Evolutionary conservation across 2,888 invertebrate species (phyloP).

Genomic region (Zootermopsis nevadensis): DNA sequence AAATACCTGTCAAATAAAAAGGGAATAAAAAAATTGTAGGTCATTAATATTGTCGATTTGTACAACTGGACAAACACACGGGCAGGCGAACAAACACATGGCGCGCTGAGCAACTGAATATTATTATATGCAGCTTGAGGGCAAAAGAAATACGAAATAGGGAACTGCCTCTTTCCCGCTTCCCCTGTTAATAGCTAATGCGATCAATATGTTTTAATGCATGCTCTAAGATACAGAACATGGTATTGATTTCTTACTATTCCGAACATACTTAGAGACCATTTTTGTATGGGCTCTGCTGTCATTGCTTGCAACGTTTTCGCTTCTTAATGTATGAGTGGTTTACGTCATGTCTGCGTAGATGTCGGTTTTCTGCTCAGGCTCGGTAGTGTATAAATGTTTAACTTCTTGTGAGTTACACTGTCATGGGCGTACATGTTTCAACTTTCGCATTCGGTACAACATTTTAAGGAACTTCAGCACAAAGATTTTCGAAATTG

Average conservation of each 20-base stretch:
- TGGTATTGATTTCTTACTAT: slow-evolving; percentile 25
- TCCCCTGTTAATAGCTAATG: slow-evolving; percentile 27
- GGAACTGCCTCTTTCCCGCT: background rate
- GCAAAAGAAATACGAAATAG: background rate
- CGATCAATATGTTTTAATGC: slow-evolving; percentile 23
- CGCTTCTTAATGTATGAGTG: background rate
- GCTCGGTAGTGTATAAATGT: too few species aligned
- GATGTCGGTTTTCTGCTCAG: too few species aligned
- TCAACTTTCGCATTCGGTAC: too few species aligned
- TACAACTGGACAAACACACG: slow-evolving; percentile 35
- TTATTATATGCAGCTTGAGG: slow-evolving; percentile 20
- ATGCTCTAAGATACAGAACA: slow-evolving; percentile 4
- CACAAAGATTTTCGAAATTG: too few species aligned
- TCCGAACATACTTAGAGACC: slow-evolving; percentile 22
- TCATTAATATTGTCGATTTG: slow-evolving; percentile 40
- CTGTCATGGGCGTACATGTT: too few species aligned
- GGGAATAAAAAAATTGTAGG: background rate
- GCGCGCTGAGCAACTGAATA: slow-evolving; percentile 27
- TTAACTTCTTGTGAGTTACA: too few species aligned
- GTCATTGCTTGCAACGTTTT: background rate
- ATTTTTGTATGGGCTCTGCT: slow-evolving; percentile 1
- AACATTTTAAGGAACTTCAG: too few species aligned
- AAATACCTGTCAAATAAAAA: background rate
- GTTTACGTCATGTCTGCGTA: background rate
- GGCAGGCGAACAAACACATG: slow-evolving; percentile 33